These are phyloP conservation scores for Lycocerus yunnanus DNA, from an alignment of 2,888 invertebrate genomes.

Conservation along the genomic window DNA sequence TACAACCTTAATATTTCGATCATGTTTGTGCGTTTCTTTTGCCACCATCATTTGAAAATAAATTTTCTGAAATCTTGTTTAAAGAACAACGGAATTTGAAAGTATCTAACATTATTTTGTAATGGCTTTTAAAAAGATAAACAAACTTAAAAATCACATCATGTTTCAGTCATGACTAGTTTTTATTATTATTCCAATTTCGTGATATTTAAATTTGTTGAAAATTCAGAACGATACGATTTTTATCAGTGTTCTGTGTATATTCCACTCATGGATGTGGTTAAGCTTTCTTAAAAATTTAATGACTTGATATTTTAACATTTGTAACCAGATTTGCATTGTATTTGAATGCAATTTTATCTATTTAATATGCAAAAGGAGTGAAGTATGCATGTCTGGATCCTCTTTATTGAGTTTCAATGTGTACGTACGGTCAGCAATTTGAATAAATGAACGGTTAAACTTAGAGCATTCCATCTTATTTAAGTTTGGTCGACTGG, in stretches of 20 bases:
- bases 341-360: slow-evolving; percentile 14
- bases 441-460: slow-evolving; percentile 47
- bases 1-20: too few species aligned
- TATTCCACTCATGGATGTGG: neutral
- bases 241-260: neutral
- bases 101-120: neutral
- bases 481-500: slow-evolving; percentile 44
- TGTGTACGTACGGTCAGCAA: slow-evolving; percentile 47
- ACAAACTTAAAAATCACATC: neutral
- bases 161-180: neutral
- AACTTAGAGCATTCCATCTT: slow-evolving; percentile 46
- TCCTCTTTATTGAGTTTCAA: slow-evolving; percentile 47
- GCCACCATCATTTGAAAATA: neutral
- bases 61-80: neutral
- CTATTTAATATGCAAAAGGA: slow-evolving; percentile 43
- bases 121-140: neutral
- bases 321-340: slow-evolving; percentile 13
- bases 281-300: neutral
- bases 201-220: neutral
- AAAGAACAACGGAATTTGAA: neutral
- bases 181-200: neutral
- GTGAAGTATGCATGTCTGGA: slow-evolving; percentile 43
- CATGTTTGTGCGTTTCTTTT: too few species aligned
- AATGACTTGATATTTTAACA: slow-evolving; percentile 1
- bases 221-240: neutral